A percentile compares a stretch with the other conserved stretches of the same genome.
Conservation (phyloP, 2,888 invertebrate genomes). For the Leucania comma region DNA sequence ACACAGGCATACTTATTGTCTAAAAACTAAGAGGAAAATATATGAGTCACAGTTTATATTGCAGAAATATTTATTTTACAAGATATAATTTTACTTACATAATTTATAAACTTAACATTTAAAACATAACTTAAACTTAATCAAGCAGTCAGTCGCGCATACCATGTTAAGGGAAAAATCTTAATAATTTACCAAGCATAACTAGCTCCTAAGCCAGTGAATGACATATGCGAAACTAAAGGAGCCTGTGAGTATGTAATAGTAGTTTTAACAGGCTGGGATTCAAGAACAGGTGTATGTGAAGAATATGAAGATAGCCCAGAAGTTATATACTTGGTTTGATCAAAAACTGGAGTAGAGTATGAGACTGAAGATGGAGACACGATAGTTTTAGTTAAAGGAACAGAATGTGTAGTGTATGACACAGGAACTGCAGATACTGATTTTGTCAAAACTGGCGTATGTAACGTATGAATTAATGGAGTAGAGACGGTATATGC, state of each 20-base stretch:
- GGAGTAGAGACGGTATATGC: conserved; percentile 58
- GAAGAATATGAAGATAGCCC: conserved; percentile 64
- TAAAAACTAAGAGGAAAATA: neutral
- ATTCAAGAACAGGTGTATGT: conserved; percentile 49
- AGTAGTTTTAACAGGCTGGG: conserved; percentile 63
- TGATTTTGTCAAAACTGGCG: conserved; percentile 56
- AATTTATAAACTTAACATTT: conserved; percentile 56
- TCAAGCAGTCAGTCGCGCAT: conserved; percentile 75
- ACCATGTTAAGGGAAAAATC: conserved; percentile 56
- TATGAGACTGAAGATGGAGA: conserved; percentile 54
- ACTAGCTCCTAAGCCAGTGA: conserved; percentile 69
- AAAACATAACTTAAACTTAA: conserved; percentile 56
- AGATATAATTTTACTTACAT: conserved; percentile 60
- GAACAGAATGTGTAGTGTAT: conserved; percentile 54
- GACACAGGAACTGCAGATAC: conserved; percentile 47
- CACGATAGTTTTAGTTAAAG: conserved; percentile 55
- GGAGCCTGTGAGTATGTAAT: conserved; percentile 71
- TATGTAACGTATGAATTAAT: conserved; percentile 45
- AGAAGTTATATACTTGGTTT: conserved; percentile 56
- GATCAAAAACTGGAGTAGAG: conserved; percentile 49
- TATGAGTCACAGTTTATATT: conserved; percentile 43
- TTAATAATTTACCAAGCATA: conserved; percentile 75
- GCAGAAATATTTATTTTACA: conserved; percentile 53
- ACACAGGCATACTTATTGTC: neutral
- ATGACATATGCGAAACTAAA: conserved; percentile 73